Evolutionary conservation across 1,140 invertebrate species (phyloP), one percentile per base, ranked within the genome.

Genomic region (Leptoteleia sp.): DNA sequence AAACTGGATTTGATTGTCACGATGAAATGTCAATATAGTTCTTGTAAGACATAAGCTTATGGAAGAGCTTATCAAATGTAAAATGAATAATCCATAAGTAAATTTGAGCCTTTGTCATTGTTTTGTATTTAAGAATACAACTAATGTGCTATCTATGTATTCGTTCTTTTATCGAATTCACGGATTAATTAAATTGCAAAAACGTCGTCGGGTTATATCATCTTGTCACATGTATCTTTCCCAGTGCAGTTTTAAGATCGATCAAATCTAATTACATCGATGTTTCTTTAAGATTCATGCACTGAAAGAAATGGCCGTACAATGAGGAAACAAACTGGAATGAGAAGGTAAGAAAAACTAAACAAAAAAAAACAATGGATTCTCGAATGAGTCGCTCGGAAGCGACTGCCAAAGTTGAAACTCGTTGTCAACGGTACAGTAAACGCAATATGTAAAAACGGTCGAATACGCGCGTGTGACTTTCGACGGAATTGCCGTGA

Each of bases 101-200:
- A 62, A 9, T 76, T 76, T 76, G 73, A 76, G 64, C 73, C 42
- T 76, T 76, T 62, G 55, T 76, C 48, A 42, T 45, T 54, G 55
- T 68, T 62, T 62, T 48, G 27, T 29, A 75, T 65, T 48, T 65
- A 35, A 67, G 37, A 19, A 55, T 65, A 47, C 16, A 31, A 43
- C 45, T 75, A 75, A 65, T 43, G 48, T 61, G 35, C 37, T 73
- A 62, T 4, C 19, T 64, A 57, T 48, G 54, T 64, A 67, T 31
- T 59, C 38, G 16, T 59, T 65, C 35, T 29, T 48, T 29, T 22
- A 55, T 73, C 40, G 48, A 48, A 62, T 43, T 52, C 38, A 27
- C 52, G 33, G 22, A 67, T 40, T 61, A 15, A 48, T 38, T 52
- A 38, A 48, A 61, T 61, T 54, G 73, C 55, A 68, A 70, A 61